phyloP scores from a whole-genome alignment of 2,797 vertebrate genomes.

The Alcedo quadribrachys region DNA sequence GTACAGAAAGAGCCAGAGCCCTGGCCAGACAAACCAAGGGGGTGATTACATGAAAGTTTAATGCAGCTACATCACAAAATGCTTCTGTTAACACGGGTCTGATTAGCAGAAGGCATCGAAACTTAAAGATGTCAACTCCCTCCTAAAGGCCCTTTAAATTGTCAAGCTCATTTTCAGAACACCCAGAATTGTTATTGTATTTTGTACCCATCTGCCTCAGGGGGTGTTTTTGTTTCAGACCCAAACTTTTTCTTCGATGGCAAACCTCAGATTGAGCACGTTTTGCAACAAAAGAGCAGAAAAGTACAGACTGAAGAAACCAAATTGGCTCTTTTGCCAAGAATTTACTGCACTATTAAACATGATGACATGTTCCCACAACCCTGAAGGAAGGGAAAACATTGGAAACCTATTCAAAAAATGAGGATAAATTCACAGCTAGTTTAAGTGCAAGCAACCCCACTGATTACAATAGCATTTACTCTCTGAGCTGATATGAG shows the following conservation, averaged over 20 bases:
- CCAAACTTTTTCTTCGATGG: not conserved
- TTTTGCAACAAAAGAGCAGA: constrained; percentile 49
- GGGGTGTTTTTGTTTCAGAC: not conserved
- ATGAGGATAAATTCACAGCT: not conserved
- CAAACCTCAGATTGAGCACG: not conserved
- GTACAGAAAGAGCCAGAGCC: not conserved
- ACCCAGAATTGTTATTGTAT: not conserved
- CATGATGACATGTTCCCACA: not conserved
- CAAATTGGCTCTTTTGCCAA: not conserved
- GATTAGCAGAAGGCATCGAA: not conserved
- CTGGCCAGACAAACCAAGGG: not conserved
- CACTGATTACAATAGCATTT: not conserved
- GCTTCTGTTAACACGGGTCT: not conserved
- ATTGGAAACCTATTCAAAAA: not conserved
- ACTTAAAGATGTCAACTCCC: not conserved
- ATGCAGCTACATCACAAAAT: not conserved
- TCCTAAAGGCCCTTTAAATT: not conserved
- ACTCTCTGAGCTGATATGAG: not conserved
- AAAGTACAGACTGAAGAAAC: constrained; percentile 61
- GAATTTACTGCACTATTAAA: not conserved
- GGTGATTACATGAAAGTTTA: not conserved
- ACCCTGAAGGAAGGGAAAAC: not conserved
- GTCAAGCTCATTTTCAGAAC: not conserved
- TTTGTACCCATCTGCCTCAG: not conserved
- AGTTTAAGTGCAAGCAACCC: not conserved